These are phyloP conservation scores for Eristalis tenax DNA, from an alignment of 2,888 invertebrate genomes.

Conservation along the genomic window DNA sequence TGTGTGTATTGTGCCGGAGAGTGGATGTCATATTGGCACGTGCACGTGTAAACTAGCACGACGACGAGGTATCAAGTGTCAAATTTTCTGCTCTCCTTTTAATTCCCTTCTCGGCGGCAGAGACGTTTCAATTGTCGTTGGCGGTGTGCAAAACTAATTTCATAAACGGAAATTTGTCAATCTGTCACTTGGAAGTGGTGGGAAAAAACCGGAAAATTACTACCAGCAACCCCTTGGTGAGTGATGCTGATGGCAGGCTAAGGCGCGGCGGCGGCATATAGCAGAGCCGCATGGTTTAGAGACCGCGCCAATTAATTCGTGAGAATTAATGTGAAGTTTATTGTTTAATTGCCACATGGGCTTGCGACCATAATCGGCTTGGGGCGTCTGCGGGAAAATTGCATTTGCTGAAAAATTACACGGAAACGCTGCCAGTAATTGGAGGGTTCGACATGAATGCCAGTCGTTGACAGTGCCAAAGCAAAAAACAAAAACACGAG, in stretches of 20 bases:
- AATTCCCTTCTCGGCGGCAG: constrained; percentile 30
- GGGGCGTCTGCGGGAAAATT: constrained; percentile 41
- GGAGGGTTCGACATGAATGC: constrained; percentile 39
- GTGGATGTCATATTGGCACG: constrained; percentile 61
- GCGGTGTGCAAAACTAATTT: constrained; percentile 51
- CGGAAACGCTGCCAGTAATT: constrained; percentile 55
- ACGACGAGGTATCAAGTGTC: constrained; percentile 79
- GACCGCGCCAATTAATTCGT: constrained; percentile 61
- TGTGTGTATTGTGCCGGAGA: constrained; percentile 29
- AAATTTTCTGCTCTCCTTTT: constrained; percentile 73
- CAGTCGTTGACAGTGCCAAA: constrained; percentile 9
- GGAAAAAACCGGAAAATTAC: constrained; percentile 55
- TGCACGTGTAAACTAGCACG: constrained; percentile 72
- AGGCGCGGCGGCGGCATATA: background rate
- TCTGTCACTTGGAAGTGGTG: constrained; percentile 49
- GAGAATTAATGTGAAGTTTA: constrained; percentile 68
- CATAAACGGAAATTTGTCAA: constrained; percentile 65
- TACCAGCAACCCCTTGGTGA: constrained; percentile 7
- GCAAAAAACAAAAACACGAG: background rate
- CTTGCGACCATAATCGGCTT: constrained; percentile 11
- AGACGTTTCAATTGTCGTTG: background rate
- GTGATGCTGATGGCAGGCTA: background rate
- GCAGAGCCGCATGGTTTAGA: constrained; percentile 34
- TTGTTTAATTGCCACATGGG: constrained; percentile 71
- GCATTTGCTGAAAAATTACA: constrained; percentile 57